Conservation (phyloP, 2,113 vertebrate species). For the Acanthochromis polyacanthus region DNA sequence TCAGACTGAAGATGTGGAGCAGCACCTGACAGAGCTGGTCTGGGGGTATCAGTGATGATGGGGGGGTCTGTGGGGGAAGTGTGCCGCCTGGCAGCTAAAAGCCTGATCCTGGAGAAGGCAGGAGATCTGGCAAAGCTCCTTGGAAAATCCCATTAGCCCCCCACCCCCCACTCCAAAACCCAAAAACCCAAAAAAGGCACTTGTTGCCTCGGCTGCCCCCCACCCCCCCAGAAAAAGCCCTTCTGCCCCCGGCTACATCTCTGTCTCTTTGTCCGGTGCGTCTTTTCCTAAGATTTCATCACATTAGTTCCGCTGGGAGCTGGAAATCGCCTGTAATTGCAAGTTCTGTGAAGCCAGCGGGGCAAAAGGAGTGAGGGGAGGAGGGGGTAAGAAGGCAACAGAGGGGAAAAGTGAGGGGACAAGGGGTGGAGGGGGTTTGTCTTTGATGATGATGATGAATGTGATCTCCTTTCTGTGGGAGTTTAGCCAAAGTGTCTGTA, state of each 20-base stretch:
- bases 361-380: not conserved
- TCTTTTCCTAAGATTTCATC: slow-evolving; percentile 80
- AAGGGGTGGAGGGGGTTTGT: not conserved
- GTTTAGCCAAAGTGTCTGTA: too few species aligned
- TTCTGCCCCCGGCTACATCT: slow-evolving; percentile 73
- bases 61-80: slow-evolving; percentile 70
- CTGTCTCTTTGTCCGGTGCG: slow-evolving; percentile 77
- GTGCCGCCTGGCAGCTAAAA: slow-evolving; percentile 83
- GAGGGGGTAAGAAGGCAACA: slow-evolving; percentile 17
- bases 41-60: not conserved
- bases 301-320: slow-evolving; percentile 84
- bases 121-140: slow-evolving; percentile 85
- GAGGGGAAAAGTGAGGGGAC: slow-evolving; percentile 12
- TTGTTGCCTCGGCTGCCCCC: slow-evolving; percentile 75
- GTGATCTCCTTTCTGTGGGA: too few species aligned
- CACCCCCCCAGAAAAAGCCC: not conserved
- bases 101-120: slow-evolving; percentile 73
- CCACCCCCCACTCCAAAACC: not conserved
- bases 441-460: not conserved
- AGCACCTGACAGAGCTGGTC: too few species aligned
- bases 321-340: slow-evolving; percentile 73
- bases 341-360: slow-evolving; percentile 54
- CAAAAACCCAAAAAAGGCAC: slow-evolving; percentile 69
- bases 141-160: slow-evolving; percentile 84
- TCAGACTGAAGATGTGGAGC: too few species aligned